Base-by-base conservation (phyloP, 2,113 vertebrate genomes). In the Carassius gibelio region DNA sequence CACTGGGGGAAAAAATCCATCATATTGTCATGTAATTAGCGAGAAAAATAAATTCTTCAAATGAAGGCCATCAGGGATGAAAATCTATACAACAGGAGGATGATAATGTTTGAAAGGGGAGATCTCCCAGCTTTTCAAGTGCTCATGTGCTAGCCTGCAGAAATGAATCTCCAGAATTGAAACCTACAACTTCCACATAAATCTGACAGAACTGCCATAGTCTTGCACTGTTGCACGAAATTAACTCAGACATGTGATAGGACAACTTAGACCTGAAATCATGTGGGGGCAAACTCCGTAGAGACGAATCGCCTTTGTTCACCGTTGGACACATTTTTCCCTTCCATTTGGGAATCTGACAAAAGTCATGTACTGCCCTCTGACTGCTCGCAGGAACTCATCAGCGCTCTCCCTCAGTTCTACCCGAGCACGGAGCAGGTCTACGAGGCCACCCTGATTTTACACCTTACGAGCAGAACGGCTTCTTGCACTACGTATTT, bases 141-240 rank as follows among this genome's bases (percentile, higher is more conserved):
- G 64, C 36, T 87, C 80, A 86, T 84, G 75, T 81, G 82, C 82
- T 74, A 79, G 89, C 87, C 90, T 87, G 84, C 84, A 91, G 88
- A 92, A 89, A 90, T 89, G 88, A 90, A 85, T 5, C 76, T 88
- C 85, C 89, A 77, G 90, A 91, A 94, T 90, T 81, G 81, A 87
- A 91, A 92, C 79, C 88, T 90, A 92, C 88, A 79, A 84, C 85
- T 75, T 74, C 82, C 86, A 71, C 88, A 90, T 92, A 92, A 90
- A 88, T 88, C 93, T 94, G 93, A 94, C 94, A 93, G 92, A 90
- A 90, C 94, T 92, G 93, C 93, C 92, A 91, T 88, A 87, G 89
- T 93, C 90, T 87, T 87, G 92, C 90, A 89, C 90, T 93, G 93
- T 92, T 94, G 90, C 89, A 88, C 87, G 45, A 90, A 93, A 94